These are phyloP conservation scores for Drosophila kepulauana DNA, from an alignment of 1,140 invertebrate species.

Conservation along the genomic window DNA sequence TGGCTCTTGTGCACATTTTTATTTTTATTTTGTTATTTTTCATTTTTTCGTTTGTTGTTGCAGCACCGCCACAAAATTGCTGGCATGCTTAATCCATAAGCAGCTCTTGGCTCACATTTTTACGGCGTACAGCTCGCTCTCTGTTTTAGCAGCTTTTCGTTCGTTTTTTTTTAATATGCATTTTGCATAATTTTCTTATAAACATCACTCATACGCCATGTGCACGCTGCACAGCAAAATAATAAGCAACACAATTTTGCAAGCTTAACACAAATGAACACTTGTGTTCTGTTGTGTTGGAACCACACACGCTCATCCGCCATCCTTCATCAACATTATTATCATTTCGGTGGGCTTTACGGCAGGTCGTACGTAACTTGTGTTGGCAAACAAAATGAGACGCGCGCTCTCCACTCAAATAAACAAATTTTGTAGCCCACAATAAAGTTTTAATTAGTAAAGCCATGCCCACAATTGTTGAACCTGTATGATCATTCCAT, in stretches of 20 bases:
- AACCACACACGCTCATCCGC: not conserved
- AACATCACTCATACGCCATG: constrained; percentile 82
- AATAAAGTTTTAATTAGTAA: constrained; percentile 53
- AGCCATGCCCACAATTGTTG: not conserved
- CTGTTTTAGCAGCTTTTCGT: not conserved
- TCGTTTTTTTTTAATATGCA: constrained; percentile 65
- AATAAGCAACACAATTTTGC: constrained; percentile 79
- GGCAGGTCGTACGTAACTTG: not conserved
- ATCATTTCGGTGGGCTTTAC: not conserved
- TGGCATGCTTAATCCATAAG: constrained; percentile 82
- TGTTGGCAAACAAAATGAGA: not conserved
- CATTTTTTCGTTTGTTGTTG: constrained; percentile 39
- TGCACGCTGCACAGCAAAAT: constrained; percentile 59
- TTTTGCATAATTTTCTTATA: constrained; percentile 81
- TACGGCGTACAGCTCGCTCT: constrained; percentile 40
- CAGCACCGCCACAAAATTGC: constrained; percentile 65
- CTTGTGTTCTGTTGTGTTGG: constrained; percentile 61
- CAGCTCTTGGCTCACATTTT: constrained; percentile 80
- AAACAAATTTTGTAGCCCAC: constrained; percentile 14
- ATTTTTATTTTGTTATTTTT: constrained; percentile 20
- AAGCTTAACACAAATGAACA: constrained; percentile 79
- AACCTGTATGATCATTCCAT: not conserved
- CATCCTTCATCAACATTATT: not conserved
- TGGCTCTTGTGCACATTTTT: constrained; percentile 44
- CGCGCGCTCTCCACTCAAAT: too few species aligned